These are phyloP conservation scores for Drosophila varians DNA, from an alignment of 1,140 invertebrate species.

Conservation along the genomic window DNA sequence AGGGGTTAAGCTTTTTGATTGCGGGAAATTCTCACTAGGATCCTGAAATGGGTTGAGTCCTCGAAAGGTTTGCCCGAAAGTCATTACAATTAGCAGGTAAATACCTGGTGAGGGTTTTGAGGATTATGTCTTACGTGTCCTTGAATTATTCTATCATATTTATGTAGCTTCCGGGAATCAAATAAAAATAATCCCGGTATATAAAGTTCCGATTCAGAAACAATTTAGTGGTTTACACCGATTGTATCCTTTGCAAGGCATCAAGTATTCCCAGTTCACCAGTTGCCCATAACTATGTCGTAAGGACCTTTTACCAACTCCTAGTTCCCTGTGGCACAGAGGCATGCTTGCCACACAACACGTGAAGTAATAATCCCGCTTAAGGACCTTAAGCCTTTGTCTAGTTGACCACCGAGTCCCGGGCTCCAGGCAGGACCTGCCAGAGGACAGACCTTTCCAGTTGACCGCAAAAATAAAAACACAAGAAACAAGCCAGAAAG, in stretches of 20 bases:
- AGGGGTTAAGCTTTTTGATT: conserved; percentile 32
- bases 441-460: too few species aligned
- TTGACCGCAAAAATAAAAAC: conserved; percentile 45
- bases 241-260: too few species aligned
- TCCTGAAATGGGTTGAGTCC: conserved; percentile 36
- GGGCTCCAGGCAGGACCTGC: not conserved
- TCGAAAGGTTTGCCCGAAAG: conserved; percentile 14
- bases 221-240: not conserved
- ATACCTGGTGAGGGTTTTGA: not conserved
- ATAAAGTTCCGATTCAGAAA: not conserved
- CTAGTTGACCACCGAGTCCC: conserved; percentile 31
- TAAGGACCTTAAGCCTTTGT: conserved; percentile 52
- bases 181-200: not conserved
- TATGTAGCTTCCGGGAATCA: not conserved
- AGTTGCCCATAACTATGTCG: conserved; percentile 24
- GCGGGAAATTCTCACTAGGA: conserved; percentile 29
- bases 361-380: conserved; percentile 55
- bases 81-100: conserved; percentile 20
- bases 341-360: conserved; percentile 32
- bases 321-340: conserved; percentile 11
- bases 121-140: not conserved
- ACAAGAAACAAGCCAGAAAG: conserved; percentile 4
- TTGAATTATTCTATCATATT: not conserved
- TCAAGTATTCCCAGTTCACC: not conserved
- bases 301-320: conserved; percentile 21